Conservation (phyloP, 2,797 vertebrate species). For the Sparidentex hasta region DNA sequence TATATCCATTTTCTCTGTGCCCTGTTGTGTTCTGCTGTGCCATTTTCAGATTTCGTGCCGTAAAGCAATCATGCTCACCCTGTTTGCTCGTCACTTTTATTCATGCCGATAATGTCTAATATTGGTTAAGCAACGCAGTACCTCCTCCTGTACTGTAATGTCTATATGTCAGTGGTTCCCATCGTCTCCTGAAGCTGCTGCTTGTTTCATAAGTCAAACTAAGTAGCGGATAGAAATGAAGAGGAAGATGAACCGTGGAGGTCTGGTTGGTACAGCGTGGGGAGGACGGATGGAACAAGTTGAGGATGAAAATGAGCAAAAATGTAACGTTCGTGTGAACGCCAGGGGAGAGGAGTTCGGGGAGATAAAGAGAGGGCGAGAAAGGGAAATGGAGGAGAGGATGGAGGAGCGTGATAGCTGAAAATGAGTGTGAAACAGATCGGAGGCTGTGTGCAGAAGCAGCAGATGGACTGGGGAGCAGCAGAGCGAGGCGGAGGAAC, state of each 20-base stretch:
- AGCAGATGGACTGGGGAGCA: slow-evolving; percentile 81
- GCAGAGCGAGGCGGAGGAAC: slow-evolving; percentile 76
- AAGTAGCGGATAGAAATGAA: slow-evolving; percentile 49
- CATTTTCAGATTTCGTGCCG: neutral
- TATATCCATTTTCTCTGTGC: neutral
- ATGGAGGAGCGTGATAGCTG: slow-evolving; percentile 62
- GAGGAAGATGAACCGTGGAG: slow-evolving; percentile 35
- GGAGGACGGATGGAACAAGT: slow-evolving; percentile 47
- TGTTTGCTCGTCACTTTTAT: neutral
- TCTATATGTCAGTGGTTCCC: neutral
- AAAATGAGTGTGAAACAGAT: slow-evolving; percentile 78
- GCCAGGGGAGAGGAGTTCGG: slow-evolving; percentile 40
- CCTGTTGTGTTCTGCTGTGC: neutral
- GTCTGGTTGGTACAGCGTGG: neutral
- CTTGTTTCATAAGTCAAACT: slow-evolving; percentile 21
- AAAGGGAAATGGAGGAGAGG: slow-evolving; percentile 29
- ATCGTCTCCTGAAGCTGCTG: slow-evolving; percentile 22
- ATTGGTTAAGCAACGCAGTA: neutral
- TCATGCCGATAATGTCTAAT: neutral
- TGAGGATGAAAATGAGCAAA: slow-evolving; percentile 54
- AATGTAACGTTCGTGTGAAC: slow-evolving; percentile 31
- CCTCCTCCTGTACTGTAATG: neutral
- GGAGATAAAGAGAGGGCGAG: slow-evolving; percentile 31
- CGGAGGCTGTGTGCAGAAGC: slow-evolving; percentile 72
- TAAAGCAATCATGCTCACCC: neutral